These are phyloP conservation scores for Caenorhabditis sp. DNA, from an alignment of 2,888 invertebrate species.

Conservation along the genomic window DNA sequence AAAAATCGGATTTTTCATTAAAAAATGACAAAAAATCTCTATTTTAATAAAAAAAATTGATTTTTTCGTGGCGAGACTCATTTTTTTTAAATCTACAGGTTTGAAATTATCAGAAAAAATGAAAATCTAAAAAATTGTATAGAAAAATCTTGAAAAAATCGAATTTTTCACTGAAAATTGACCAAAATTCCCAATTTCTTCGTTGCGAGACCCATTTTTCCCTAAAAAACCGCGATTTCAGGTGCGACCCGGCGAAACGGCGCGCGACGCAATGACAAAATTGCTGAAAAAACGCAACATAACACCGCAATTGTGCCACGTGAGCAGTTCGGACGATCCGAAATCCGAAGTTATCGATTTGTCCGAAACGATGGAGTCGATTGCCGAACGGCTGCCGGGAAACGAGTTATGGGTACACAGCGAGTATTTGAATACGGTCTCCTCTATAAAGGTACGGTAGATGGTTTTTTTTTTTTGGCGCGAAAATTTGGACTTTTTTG, in stretches of 20 bases:
- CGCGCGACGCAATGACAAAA: conserved; percentile 48
- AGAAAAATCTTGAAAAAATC: too few relatives aligned
- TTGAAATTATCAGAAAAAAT: too few relatives aligned
- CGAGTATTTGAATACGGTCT: conserved; percentile 57
- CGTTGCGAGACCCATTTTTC: too few relatives aligned
- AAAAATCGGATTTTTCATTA: too few relatives aligned
- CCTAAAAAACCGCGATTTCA: neutral
- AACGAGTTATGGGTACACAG: conserved; percentile 69
- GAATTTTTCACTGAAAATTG: too few relatives aligned
- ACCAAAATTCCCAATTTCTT: too few relatives aligned
- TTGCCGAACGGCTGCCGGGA: conserved; percentile 49
- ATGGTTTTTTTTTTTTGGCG: neutral
- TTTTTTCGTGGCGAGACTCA: too few relatives aligned
- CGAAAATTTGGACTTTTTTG: too few relatives aligned
- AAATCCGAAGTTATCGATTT: conserved; percentile 49
- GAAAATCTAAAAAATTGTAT: too few relatives aligned
- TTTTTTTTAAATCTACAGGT: too few relatives aligned
- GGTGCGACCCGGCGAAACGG: conserved; percentile 49
- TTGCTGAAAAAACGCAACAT: conserved; percentile 48
- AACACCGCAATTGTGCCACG: conserved; percentile 65
- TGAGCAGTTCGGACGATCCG: conserved; percentile 59
- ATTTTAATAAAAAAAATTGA: too few relatives aligned
- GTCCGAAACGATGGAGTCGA: conserved; percentile 55
- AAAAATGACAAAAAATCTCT: too few relatives aligned
- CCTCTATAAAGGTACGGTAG: conserved; percentile 44